These are phyloP conservation scores for Mechanitis mazaeus DNA, from an alignment of 2,888 invertebrate species.

Conservation along the genomic window DNA sequence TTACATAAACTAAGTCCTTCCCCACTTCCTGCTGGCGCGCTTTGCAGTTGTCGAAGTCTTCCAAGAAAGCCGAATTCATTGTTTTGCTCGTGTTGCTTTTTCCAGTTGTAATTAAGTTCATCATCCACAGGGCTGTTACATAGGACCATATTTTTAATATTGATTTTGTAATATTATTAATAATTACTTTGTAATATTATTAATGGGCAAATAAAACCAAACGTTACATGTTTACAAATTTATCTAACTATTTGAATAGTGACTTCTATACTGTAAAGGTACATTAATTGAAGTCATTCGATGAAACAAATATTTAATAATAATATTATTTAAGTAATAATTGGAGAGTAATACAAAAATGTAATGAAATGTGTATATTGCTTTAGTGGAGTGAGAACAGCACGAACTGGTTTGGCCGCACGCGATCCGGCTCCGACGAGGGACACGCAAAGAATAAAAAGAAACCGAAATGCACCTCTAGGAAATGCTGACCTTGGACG, in stretches of 20 bases:
- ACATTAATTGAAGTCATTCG: too few relatives aligned
- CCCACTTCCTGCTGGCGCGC: conserved; percentile 73
- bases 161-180: background rate
- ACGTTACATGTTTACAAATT: too few relatives aligned
- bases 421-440: conserved; percentile 66
- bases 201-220: too few relatives aligned
- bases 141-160: background rate
- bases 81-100: conserved; percentile 60
- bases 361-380: conserved; percentile 50
- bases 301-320: background rate
- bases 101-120: conserved; percentile 51
- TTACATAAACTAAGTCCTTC: conserved; percentile 74
- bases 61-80: conserved; percentile 68
- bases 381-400: conserved; percentile 62
- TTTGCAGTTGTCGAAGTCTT: conserved; percentile 70
- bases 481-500: conserved; percentile 74
- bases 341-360: conserved; percentile 47
- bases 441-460: conserved; percentile 74
- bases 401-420: conserved; percentile 70
- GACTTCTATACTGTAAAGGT: too few relatives aligned
- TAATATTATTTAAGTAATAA: background rate
- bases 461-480: conserved; percentile 75
- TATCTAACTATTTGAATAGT: too few relatives aligned
- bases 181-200: background rate
- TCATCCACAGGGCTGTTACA: conserved; percentile 34